Evolutionary conservation across 1,140 invertebrate genomes (phyloP).

Genomic region (Fragariocoptes setiger): DNA sequence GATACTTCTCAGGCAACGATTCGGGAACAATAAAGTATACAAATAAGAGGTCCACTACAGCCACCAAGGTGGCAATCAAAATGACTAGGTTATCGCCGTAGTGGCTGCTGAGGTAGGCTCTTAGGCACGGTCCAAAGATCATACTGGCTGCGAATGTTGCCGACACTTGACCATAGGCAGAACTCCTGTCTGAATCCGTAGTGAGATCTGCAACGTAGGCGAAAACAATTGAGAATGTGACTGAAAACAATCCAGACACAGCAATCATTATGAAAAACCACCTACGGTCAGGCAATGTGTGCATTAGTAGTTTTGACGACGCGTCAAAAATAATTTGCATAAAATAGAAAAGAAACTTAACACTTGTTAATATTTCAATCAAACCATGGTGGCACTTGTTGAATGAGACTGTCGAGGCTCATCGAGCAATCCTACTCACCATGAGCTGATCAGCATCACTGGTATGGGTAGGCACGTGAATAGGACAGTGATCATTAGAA

Average conservation of each 20-base stretch:
- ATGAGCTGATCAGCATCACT: conserved; percentile 90
- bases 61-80: conserved; percentile 69
- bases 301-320: too few relatives aligned
- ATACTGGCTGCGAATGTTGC: conserved; percentile 94
- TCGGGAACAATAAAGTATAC: conserved; percentile 91
- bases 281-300: too few relatives aligned
- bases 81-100: conserved; percentile 81
- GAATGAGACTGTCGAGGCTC: background rate
- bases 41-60: conserved; percentile 83
- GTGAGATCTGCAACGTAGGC: conserved; percentile 99
- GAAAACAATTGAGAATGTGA: conserved; percentile 94
- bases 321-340: conserved; percentile 3
- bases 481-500: conserved; percentile 87
- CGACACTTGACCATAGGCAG: conserved; percentile 84
- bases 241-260: conserved; percentile 88
- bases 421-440: conserved; percentile 26
- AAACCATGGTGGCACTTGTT: background rate
- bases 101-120: conserved; percentile 56
- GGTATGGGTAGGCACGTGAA: conserved; percentile 97
- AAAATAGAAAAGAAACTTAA: background rate
- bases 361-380: background rate
- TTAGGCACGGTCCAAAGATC: conserved; percentile 80
- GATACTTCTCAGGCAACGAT: conserved; percentile 70
- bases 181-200: conserved; percentile 68
- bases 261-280: conserved; percentile 99